A percentile compares a stretch with the other conserved stretches of the same genome.
phyloP scores from a whole-genome alignment of 1,140 invertebrate species.

The Radopholus similis region DNA sequence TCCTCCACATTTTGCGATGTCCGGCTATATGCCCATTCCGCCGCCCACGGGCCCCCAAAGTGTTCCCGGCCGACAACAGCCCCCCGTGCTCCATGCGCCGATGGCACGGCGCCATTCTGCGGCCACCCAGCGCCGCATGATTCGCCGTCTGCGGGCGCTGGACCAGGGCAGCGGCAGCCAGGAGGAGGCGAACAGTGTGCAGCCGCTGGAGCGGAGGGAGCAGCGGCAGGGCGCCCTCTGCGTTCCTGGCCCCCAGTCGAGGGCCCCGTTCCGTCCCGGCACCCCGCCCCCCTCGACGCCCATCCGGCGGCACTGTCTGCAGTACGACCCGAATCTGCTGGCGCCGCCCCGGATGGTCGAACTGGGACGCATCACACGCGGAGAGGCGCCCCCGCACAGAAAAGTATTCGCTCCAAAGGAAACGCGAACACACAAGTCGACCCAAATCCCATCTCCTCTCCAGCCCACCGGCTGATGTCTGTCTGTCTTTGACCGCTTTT shows the following conservation, averaged over 20 bases:
- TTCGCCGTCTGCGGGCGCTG: background rate
- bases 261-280: background rate
- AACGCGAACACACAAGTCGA: no score
- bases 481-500: no score
- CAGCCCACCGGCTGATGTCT: no score
- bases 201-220: background rate
- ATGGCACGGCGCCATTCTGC: background rate
- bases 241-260: background rate
- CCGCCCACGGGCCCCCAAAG: no score
- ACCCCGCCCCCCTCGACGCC: slow-evolving; percentile 4
- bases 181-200: background rate
- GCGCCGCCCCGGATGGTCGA: background rate
- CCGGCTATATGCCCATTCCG: no score
- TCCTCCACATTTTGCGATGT: no score
- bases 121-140: background rate
- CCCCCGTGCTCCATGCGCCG: background rate
- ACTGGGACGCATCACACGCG: slow-evolving; percentile 15
- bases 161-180: no score
- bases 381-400: slow-evolving; percentile 22
- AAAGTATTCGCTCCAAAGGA: slow-evolving; percentile 13
- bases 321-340: slow-evolving; percentile 8
- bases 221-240: background rate
- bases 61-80: no score
- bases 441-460: no score
- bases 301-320: background rate